Evolutionary conservation across 2,113 vertebrate genomes (phyloP).

Genomic region (Cynocephalus volans): DNA sequence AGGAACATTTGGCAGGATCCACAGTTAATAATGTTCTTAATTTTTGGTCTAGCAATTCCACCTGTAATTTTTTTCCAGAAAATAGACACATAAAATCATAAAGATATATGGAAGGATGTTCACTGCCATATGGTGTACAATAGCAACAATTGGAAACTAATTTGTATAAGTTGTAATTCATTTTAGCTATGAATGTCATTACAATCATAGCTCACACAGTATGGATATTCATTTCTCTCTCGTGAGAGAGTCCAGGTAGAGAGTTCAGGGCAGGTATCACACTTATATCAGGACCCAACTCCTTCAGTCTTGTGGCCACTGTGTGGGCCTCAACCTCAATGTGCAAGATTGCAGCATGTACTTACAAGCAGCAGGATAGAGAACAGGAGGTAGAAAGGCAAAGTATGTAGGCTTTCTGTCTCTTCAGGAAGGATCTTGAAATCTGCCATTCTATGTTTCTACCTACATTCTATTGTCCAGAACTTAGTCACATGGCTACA

Average conservation of each 20-base stretch:
- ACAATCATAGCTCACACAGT: background rate
- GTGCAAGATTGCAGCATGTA: background rate
- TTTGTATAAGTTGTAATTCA: background rate
- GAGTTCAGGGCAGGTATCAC: background rate
- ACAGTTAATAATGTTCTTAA: slow-evolving; percentile 16
- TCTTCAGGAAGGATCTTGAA: background rate
- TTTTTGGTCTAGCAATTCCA: background rate
- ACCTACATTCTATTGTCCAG: background rate
- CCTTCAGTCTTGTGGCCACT: background rate
- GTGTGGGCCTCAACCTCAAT: background rate
- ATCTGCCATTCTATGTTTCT: background rate
- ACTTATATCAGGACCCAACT: background rate
- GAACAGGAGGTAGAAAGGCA: background rate
- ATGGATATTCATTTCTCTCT: background rate
- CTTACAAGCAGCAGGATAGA: background rate
- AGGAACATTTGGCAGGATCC: background rate
- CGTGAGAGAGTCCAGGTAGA: background rate
- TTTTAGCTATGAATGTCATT: background rate
- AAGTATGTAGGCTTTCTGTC: background rate
- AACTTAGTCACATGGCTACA: background rate
- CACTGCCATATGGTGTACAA: background rate
- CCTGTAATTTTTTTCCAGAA: background rate
- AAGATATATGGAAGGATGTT: background rate
- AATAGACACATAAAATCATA: background rate
- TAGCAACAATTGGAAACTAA: slow-evolving; percentile 30